Percentiles rank a stretch among this genome's conserved stretches.
phyloP scores from a whole-genome alignment of 53 echinoderm and acorn worm species.

The Echinometra lucunter region DNA sequence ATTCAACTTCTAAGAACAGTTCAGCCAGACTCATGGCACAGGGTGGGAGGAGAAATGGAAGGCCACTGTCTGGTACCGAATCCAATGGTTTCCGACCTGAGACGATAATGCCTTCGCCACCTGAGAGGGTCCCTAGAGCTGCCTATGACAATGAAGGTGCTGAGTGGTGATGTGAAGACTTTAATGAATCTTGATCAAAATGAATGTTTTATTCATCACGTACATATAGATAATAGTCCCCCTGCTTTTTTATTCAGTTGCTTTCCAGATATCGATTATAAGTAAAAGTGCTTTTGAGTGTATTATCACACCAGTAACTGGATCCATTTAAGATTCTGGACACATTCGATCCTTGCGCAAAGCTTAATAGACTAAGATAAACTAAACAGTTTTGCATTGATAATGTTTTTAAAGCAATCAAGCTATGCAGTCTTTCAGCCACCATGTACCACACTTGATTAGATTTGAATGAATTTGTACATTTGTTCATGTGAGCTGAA shows the following conservation, averaged over 20 bases:
- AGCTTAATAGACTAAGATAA: no score
- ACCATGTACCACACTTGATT: not conserved
- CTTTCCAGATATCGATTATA: no score
- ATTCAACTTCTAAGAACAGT: slow-evolving; percentile 34
- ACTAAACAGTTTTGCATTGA: not conserved
- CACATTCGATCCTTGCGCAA: no score
- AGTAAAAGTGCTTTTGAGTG: no score
- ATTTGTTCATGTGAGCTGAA: no score
- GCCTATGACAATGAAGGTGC: slow-evolving; percentile 11
- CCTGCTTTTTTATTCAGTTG: no score
- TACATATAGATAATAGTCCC: no score
- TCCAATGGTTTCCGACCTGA: slow-evolving; percentile 31
- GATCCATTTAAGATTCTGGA: no score
- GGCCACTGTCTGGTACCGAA: not conserved
- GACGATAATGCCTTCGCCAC: not conserved
- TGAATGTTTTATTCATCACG: not conserved
- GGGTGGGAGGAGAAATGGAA: not conserved
- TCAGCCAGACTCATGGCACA: not conserved
- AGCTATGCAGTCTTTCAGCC: not conserved
- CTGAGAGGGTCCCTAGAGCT: slow-evolving; percentile 42
- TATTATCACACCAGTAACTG: no score
- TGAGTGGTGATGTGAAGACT: slow-evolving; percentile 1
- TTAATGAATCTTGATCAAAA: not conserved
- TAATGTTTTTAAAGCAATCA: not conserved
- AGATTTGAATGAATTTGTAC: not conserved